Base-by-base conservation (phyloP, 92 coral and sea anemone species). In the Phenganax subtilis region DNA sequence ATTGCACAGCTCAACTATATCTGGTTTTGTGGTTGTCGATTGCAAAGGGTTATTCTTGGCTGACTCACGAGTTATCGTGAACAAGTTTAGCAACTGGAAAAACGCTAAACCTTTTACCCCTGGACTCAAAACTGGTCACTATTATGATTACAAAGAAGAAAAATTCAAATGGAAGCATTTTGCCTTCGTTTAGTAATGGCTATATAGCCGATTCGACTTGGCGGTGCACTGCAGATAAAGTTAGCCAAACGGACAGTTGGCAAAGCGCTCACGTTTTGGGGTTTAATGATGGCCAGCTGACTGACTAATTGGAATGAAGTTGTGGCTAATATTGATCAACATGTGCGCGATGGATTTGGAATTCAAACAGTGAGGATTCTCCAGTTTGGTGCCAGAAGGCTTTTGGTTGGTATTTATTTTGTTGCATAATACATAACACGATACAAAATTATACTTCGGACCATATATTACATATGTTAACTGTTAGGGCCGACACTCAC, bases 1-100 rank as follows among this genome's bases (percentile, higher is more conserved):
- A 5, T 68, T 10, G 7, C 37, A 68, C 31, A 68, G 73, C n/a
- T 68, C 73, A 7, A 68, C 7, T 0, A 68, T 37, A 37, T 30
- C 73, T 68, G 73, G 73, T 12, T 68, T 30, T 68, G 52, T 68
- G 37, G 73, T 53, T 17, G 52, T 68, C 10, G 73, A 68, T 68
- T 52, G 29, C 15, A 68, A 68, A 53, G 73, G 73, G 10, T 30
- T 16, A 11, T 27, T 68, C 0, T 2, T 52, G 11, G 73, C 73
- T 3, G 73, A 68, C 6, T n/a, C 16, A 30, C 6, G 11, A 12
- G 16, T 68, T 25, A 12, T 68, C 47, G 51, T 0, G 3, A 3
- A 8, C 20, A 16, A 30, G 16, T 68, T 68, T 10, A 68, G 73
- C 73, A 68, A 68, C 11, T 68, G 73, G 73, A 28, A 68, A 68